Evolutionary conservation across 2,113 vertebrate genomes (phyloP), one percentile per base, ranked within the genome.

Genomic region (Bubo blakistoni): DNA sequence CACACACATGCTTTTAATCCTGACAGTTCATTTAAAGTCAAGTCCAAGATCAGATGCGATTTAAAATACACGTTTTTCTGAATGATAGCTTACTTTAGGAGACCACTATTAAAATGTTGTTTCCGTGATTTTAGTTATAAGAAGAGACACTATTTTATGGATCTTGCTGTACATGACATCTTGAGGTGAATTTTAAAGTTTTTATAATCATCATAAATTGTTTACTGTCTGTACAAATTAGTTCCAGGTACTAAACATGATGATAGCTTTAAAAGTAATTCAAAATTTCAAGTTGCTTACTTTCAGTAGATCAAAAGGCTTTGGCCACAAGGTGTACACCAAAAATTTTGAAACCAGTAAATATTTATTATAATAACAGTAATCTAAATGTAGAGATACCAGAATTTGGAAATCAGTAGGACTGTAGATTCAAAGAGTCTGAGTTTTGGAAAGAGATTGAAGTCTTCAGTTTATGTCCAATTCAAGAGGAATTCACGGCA

Each of bases 261-360:
- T 40, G 11, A 49, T 11, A 82, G 26, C 10, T 81, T 42, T 18
- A 7, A 69, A 92, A 83, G 12, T 21, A 81, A 54, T 51, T 71
- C 1, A 10, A 73, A 81, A 36, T 34, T 5, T 74, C 18, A 61
- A 63, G 6, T 52, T 88, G 58, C 17, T 80, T 80, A 76, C 55
- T 67, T 72, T 63, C 26, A 67, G 18, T 47, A 63, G 6, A 38
- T 21, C 27, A 59, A 25, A 57, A 59, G 12, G 17, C 14, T 90
- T 74, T 82, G 19, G 9, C 10, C 9, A n/a, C 21, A 52, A 18
- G 22, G 3, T 9, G 16, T n/a, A n/a, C 1, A 0, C 22, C 2
- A 81, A 90, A 82, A 77, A 27, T 25, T 51, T 15, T 67, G 27
- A 77, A 92, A 81, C 2, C 5, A 51, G 7, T 52, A 85, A 89